These are phyloP conservation scores for Pediacus dermestoides DNA, from an alignment of 2,888 invertebrate genomes.

Conservation along the genomic window DNA sequence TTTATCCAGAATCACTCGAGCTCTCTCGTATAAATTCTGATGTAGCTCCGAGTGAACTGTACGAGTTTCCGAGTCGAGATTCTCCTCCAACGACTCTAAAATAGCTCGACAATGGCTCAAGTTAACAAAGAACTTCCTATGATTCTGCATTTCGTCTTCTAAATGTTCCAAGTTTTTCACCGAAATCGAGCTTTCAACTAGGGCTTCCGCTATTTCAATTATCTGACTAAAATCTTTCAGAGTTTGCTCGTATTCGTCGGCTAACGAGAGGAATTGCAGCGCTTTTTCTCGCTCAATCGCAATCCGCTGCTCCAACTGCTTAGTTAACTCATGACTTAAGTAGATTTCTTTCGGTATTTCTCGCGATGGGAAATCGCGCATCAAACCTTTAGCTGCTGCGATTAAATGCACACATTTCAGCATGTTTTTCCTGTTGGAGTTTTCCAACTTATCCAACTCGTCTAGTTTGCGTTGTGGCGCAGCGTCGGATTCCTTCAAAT, in stretches of 20 bases:
- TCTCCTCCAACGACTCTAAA: conserved; percentile 79
- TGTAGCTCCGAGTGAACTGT: conserved; percentile 70
- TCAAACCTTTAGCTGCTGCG: conserved; percentile 59
- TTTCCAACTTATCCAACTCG: conserved; percentile 68
- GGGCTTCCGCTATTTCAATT: conserved; percentile 76
- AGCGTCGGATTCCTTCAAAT: conserved; percentile 59
- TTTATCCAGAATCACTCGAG: conserved; percentile 72
- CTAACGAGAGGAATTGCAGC: conserved; percentile 68
- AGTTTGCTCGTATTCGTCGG: conserved; percentile 86
- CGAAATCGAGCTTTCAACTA: conserved; percentile 73
- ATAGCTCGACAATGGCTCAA: conserved; percentile 83
- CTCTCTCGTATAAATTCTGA: conserved; percentile 71
- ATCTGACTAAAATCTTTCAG: conserved; percentile 83
- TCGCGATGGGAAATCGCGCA: conserved; percentile 66
- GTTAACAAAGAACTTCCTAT: conserved; percentile 84
- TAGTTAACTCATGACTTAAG: conserved; percentile 62
- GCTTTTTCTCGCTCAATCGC: conserved; percentile 71
- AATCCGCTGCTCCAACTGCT: conserved; percentile 67
- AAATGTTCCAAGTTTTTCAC: conserved; percentile 73
- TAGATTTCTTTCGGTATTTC: conserved; percentile 67
- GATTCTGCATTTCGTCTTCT: conserved; percentile 87
- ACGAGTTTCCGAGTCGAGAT: conserved; percentile 76
- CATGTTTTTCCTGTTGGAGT: conserved; percentile 60
- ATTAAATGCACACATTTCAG: conserved; percentile 61
- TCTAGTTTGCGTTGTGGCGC: conserved; percentile 66